A percentile compares a stretch with the other conserved stretches of the same genome.
These are phyloP conservation scores for Coelogynopora nodosa DNA, from an alignment of 2,888 invertebrate species.

Conservation along the genomic window DNA sequence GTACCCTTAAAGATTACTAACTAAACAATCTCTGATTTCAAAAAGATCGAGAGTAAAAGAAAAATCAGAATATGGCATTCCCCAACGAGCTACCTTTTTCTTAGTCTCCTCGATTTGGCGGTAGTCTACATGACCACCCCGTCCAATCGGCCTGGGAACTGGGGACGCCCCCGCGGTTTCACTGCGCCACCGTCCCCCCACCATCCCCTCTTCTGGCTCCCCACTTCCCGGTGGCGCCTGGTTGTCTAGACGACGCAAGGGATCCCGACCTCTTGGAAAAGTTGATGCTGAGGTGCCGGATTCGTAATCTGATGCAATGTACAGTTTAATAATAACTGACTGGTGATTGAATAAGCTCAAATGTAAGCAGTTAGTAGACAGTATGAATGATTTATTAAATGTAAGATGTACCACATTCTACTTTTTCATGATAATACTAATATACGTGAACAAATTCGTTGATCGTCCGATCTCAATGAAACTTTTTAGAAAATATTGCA, in stretches of 20 bases:
- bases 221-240: not conserved
- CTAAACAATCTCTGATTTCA: too few species aligned
- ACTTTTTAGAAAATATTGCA: too few species aligned
- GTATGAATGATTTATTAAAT: too few species aligned
- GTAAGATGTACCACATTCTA: too few species aligned
- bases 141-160: not conserved
- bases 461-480: too few species aligned
- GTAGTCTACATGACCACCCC: not conserved
- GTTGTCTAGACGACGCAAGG: not conserved
- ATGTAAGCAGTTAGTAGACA: too few species aligned
- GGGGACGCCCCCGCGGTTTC: not conserved
- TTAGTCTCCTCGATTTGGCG: not conserved
- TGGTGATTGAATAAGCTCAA: too few species aligned
- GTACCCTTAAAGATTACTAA: too few species aligned
- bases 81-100: not conserved
- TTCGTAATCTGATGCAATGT: not conserved
- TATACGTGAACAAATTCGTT: too few species aligned
- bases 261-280: not conserved
- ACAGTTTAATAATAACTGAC: not conserved
- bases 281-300: not conserved
- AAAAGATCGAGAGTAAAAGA: too few species aligned
- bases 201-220: not conserved
- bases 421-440: too few species aligned
- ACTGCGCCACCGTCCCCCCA: not conserved
- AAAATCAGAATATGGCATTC: too few species aligned